These are phyloP conservation scores for Semnornis frantzii DNA, from an alignment of 2,113 vertebrate genomes.

Conservation along the genomic window DNA sequence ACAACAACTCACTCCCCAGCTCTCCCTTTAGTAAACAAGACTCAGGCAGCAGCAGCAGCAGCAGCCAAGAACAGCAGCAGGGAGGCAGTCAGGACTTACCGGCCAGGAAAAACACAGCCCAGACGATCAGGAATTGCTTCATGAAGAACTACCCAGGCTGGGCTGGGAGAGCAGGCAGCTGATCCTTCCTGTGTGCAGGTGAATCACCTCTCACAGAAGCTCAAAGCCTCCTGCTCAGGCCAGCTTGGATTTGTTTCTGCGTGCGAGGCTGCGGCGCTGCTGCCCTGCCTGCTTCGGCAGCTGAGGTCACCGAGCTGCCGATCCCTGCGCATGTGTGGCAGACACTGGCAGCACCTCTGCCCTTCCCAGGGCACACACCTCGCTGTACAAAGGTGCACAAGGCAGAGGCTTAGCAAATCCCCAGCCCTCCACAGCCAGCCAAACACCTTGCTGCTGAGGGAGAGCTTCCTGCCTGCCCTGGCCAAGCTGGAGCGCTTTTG, in stretches of 20 bases:
- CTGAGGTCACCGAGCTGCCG: accelerated
- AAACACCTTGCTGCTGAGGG: constrained; percentile 10
- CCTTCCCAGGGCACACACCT: background rate
- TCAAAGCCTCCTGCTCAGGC: background rate
- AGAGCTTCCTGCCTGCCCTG: constrained; percentile 32
- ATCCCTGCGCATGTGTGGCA: constrained; percentile 3
- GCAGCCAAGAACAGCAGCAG: accelerated
- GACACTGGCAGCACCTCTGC: background rate
- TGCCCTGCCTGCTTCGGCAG: background rate
- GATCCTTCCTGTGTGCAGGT: background rate
- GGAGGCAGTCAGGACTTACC: constrained; percentile 69
- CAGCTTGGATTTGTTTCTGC: background rate
- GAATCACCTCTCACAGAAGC: background rate
- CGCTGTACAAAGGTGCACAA: background rate
- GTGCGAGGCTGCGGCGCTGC: background rate
- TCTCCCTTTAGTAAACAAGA: background rate
- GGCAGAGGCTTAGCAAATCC: background rate
- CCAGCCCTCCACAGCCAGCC: constrained; percentile 16
- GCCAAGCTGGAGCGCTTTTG: background rate
- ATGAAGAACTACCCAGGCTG: constrained; percentile 25
- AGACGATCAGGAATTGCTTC: constrained; percentile 64
- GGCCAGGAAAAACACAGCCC: constrained; percentile 25
- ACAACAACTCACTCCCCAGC: background rate
- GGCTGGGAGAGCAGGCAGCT: background rate
- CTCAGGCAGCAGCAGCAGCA: background rate